These are phyloP conservation scores for Ictalurus punctatus DNA, from an alignment of 2,113 vertebrate species.

Conservation along the genomic window DNA sequence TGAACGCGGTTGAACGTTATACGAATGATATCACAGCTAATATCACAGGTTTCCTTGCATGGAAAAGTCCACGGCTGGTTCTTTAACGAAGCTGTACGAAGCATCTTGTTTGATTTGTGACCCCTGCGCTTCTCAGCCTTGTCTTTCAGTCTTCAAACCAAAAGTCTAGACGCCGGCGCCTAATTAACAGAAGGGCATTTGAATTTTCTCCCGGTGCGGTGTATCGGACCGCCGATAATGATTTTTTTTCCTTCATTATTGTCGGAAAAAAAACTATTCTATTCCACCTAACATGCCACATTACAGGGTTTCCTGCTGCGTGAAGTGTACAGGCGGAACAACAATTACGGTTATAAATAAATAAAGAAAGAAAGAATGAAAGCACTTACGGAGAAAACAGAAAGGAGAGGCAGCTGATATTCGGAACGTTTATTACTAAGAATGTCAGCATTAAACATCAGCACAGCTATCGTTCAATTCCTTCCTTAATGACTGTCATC, in stretches of 20 bases:
- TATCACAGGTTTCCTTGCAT: too few species aligned
- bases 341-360: background rate
- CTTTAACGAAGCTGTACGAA: background rate
- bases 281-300: background rate
- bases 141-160: background rate
- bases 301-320: background rate
- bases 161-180: conserved; percentile 8
- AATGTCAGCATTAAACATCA: background rate
- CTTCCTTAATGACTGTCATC: conserved; percentile 23
- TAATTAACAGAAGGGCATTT: conserved; percentile 42
- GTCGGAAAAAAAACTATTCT: background rate
- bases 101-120: background rate
- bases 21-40: too few species aligned
- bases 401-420: background rate
- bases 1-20: background rate
- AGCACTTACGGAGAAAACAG: background rate
- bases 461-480: conserved; percentile 10
- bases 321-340: background rate
- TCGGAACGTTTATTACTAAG: conserved; percentile 4
- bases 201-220: conserved; percentile 33
- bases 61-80: background rate
- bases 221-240: background rate
- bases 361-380: background rate
- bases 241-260: background rate
- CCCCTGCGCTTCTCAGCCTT: background rate